phyloP scores from a whole-genome alignment of 2,888 invertebrate species.

The Phania funesta region DNA sequence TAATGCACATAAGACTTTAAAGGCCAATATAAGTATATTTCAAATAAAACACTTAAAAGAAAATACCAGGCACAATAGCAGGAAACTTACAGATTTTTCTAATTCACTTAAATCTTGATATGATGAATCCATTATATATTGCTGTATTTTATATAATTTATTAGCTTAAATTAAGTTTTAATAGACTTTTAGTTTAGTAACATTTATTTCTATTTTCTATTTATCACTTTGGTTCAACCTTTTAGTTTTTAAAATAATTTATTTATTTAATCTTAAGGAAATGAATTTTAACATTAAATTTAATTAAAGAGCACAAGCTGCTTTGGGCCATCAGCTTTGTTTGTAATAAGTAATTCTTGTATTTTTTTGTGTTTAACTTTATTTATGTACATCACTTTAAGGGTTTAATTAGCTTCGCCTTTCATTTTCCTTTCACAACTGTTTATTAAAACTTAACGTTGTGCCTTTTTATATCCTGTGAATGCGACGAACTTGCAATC shows the following conservation, averaged over 20 bases:
- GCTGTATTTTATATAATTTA: neutral
- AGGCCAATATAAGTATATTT: constrained; percentile 23
- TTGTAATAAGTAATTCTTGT: too few species aligned
- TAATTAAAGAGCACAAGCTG: too few species aligned
- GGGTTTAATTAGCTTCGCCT: neutral
- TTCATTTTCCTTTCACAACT: constrained; percentile 46
- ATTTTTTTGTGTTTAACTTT: neutral
- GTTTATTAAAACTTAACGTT: constrained; percentile 39
- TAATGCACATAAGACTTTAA: constrained; percentile 3
- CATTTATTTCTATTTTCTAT: neutral
- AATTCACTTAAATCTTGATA: constrained; percentile 77
- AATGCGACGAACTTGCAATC: neutral
- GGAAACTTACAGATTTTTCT: constrained; percentile 75
- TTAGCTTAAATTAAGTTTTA: neutral
- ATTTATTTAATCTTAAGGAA: too few species aligned
- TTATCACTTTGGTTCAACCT: too few species aligned
- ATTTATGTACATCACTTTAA: neutral
- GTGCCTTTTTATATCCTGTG: constrained; percentile 48
- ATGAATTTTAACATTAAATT: too few species aligned
- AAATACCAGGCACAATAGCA: neutral
- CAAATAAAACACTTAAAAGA: neutral
- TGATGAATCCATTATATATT: constrained; percentile 63
- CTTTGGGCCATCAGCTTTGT: too few species aligned
- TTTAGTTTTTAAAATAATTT: too few species aligned
- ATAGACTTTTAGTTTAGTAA: too few species aligned